Evolutionary conservation across 2,888 invertebrate genomes (phyloP).

Genomic region (Aleiodes testaceus): DNA sequence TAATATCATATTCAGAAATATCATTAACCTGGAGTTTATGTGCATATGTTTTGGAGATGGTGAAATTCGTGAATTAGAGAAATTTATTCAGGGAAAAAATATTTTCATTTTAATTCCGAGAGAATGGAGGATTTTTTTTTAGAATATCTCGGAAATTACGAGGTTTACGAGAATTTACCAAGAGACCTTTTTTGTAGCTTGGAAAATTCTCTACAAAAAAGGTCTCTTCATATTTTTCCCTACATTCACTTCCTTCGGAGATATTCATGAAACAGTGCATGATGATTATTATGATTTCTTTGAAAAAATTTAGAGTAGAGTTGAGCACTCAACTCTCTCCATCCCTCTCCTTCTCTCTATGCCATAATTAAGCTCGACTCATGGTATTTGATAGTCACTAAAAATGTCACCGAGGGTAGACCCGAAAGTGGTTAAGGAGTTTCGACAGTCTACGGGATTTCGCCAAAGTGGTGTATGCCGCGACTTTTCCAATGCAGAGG

Average conservation of each 20-base stretch:
- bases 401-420: conserved; percentile 71
- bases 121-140: too few relatives aligned
- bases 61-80: too few relatives aligned
- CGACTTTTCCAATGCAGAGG: conserved; percentile 34
- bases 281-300: not conserved
- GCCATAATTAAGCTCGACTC: conserved; percentile 69
- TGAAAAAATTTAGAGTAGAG: not conserved
- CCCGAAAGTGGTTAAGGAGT: conserved; percentile 66
- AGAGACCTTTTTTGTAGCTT: too few relatives aligned
- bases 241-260: too few relatives aligned
- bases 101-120: too few relatives aligned
- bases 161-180: too few relatives aligned
- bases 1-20: conserved; percentile 3
- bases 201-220: too few relatives aligned
- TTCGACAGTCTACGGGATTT: conserved; percentile 53
- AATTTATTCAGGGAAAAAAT: too few relatives aligned
- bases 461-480: conserved; percentile 31
- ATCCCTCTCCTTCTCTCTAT: conserved; percentile 51
- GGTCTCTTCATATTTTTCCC: too few relatives aligned
- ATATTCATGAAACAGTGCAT: too few relatives aligned
- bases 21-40: conserved; percentile 4
- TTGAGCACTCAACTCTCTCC: not conserved
- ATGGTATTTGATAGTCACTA: conserved; percentile 72
- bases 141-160: too few relatives aligned
- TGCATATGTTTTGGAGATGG: too few relatives aligned